Conservation (phyloP, 2,113 vertebrate species). For the Caloenas nicobarica region DNA sequence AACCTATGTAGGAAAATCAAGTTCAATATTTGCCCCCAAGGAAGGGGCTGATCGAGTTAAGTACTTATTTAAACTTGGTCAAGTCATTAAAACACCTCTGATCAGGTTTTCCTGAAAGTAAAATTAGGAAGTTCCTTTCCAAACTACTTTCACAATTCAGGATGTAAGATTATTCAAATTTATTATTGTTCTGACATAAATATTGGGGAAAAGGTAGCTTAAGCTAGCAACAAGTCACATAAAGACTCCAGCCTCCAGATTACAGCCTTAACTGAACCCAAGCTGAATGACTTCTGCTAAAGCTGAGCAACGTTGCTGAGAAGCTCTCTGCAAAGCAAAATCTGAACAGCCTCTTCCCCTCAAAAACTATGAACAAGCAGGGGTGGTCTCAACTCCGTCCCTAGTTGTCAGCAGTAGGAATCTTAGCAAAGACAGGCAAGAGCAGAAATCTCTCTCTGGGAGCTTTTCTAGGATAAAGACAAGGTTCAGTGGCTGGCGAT, state of each 20-base stretch:
- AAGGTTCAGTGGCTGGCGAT: not conserved
- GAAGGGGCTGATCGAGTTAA: not conserved
- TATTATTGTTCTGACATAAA: not conserved
- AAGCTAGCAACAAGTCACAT: not conserved
- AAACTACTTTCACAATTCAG: not conserved
- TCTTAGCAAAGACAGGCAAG: not conserved
- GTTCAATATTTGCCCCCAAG: not conserved
- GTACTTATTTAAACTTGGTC: not conserved
- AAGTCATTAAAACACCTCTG: not conserved
- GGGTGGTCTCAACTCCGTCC: not conserved
- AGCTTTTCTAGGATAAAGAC: not conserved
- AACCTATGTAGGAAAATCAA: not conserved
- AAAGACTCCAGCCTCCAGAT: not conserved
- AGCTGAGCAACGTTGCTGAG: not conserved
- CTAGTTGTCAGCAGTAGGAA: not conserved
- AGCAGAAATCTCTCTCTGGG: not conserved
- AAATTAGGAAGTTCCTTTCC: not conserved
- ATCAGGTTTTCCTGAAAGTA: not conserved
- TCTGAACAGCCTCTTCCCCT: not conserved
- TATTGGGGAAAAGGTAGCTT: not conserved
- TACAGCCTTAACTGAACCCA: not conserved
- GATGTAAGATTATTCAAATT: not conserved
- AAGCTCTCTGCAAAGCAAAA: not conserved
- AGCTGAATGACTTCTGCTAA: not conserved
- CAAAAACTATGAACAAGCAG: not conserved